phyloP scores from a whole-genome alignment of 2,888 invertebrate genomes.

The Drosophila subsilvestris region DNA sequence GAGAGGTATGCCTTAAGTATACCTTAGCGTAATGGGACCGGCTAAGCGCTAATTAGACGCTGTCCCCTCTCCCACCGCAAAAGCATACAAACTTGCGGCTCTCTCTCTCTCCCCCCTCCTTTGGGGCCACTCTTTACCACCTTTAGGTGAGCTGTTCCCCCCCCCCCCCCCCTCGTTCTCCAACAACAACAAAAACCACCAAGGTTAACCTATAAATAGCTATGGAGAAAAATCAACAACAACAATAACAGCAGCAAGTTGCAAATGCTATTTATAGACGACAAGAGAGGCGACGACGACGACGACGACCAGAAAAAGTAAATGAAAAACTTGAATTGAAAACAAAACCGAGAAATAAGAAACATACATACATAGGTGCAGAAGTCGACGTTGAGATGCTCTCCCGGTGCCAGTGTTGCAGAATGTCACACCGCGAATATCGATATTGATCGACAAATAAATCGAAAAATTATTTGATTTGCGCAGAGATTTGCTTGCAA shows the following conservation, averaged over 20 bases:
- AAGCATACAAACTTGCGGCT: not conserved
- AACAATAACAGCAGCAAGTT: slow-evolving; percentile 49
- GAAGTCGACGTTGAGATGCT: slow-evolving; percentile 6
- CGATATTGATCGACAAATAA: not conserved
- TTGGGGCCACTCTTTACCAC: not conserved
- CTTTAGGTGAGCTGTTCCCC: not conserved
- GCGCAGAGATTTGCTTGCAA: too few species aligned
- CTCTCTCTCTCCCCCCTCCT: not conserved
- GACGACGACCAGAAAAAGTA: slow-evolving; percentile 31
- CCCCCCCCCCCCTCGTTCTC: slow-evolving; percentile 11
- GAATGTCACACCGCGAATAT: not conserved
- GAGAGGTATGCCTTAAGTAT: not conserved
- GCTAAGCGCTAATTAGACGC: not conserved
- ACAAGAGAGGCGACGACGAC: slow-evolving; percentile 18
- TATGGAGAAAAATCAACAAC: slow-evolving; percentile 71
- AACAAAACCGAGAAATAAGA: slow-evolving; percentile 20
- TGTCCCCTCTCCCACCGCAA: not conserved
- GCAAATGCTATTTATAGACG: slow-evolving; percentile 66
- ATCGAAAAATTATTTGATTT: too few species aligned
- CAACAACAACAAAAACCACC: slow-evolving; percentile 18
- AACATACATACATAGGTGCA: not conserved
- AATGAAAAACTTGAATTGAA: slow-evolving; percentile 33
- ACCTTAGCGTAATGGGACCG: not conserved
- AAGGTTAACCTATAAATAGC: slow-evolving; percentile 72
- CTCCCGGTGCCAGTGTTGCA: not conserved